Percentiles rank a stretch among this genome's conserved stretches.
Evolutionary conservation across 1,140 invertebrate species (phyloP).

Genomic region (Prorops nasuta): DNA sequence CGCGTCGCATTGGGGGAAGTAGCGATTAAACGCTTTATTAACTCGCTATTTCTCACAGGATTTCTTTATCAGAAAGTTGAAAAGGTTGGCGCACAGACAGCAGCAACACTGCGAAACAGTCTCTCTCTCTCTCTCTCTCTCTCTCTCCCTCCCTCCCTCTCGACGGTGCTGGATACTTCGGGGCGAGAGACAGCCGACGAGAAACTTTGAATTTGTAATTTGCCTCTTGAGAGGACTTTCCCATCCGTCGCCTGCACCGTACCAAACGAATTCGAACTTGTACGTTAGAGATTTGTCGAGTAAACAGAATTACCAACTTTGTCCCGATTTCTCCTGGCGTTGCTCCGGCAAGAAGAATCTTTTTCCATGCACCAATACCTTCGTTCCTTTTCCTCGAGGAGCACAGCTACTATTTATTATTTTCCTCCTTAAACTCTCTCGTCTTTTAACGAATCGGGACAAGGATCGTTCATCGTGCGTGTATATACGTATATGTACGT

Average conservation of each 20-base stretch:
- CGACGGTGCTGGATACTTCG: too few relatives aligned
- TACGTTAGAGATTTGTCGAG: slow-evolving; percentile 20
- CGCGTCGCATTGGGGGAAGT: too few relatives aligned
- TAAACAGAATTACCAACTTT: slow-evolving; percentile 28
- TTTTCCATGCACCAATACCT: too few relatives aligned
- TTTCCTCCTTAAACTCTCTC: too few relatives aligned
- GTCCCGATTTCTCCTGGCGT: slow-evolving; percentile 9
- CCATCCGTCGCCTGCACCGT: background rate
- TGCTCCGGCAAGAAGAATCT: too few relatives aligned
- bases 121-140: too few relatives aligned
- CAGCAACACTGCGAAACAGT: too few relatives aligned
- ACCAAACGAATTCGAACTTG: slow-evolving; percentile 25
- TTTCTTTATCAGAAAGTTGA: too few relatives aligned
- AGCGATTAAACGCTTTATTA: too few relatives aligned
- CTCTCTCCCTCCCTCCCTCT: too few relatives aligned
- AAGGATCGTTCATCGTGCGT: background rate
- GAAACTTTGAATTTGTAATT: slow-evolving; percentile 28
- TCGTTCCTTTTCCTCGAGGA: slow-evolving; percentile 1
- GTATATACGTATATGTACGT: background rate
- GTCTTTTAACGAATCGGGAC: slow-evolving; percentile 7
- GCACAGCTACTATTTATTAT: background rate
- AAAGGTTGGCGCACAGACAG: too few relatives aligned
- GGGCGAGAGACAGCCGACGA: background rate
- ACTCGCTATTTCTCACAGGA: too few relatives aligned
- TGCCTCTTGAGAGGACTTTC: slow-evolving; percentile 4